These are phyloP conservation scores for Ophion ventricosus DNA, from an alignment of 2,888 invertebrate species.

Conservation along the genomic window DNA sequence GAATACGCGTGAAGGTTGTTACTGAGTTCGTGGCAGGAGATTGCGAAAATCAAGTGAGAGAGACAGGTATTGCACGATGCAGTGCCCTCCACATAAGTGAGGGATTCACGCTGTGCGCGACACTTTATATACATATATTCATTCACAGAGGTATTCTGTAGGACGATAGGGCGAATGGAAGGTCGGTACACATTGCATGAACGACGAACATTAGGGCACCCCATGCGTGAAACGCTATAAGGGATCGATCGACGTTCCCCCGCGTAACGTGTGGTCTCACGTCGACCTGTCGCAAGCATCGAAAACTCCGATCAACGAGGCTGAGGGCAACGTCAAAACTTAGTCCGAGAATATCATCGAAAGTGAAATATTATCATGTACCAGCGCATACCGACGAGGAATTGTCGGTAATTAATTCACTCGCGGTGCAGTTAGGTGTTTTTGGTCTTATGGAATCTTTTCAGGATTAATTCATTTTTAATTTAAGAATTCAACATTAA, in stretches of 20 bases:
- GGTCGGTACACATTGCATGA: conserved; percentile 67
- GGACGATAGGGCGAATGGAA: conserved; percentile 56
- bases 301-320: conserved; percentile 34
- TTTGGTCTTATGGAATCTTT: background rate
- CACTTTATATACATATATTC: conserved; percentile 1
- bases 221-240: conserved; percentile 66
- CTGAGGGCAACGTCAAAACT: conserved; percentile 41
- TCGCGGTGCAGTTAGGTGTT: background rate
- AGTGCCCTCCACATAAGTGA: background rate
- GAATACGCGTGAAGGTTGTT: conserved; percentile 29
- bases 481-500: background rate
- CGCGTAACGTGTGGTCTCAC: conserved; percentile 33
- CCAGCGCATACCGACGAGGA: conserved; percentile 32
- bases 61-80: conserved; percentile 20
- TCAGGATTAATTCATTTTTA: background rate
- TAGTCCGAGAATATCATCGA: conserved; percentile 26
- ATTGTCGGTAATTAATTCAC: conserved; percentile 58
- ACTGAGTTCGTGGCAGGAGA: conserved; percentile 19
- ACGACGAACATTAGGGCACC: conserved; percentile 69
- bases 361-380: conserved; percentile 60
- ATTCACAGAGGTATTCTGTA: conserved; percentile 30
- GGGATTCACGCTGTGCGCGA: background rate
- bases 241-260: conserved; percentile 67
- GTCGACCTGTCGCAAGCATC: conserved; percentile 56
- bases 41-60: conserved; percentile 29